Evolutionary conservation across 2,888 invertebrate species (phyloP).

Genomic region (Pycnomerus fuliginosus): DNA sequence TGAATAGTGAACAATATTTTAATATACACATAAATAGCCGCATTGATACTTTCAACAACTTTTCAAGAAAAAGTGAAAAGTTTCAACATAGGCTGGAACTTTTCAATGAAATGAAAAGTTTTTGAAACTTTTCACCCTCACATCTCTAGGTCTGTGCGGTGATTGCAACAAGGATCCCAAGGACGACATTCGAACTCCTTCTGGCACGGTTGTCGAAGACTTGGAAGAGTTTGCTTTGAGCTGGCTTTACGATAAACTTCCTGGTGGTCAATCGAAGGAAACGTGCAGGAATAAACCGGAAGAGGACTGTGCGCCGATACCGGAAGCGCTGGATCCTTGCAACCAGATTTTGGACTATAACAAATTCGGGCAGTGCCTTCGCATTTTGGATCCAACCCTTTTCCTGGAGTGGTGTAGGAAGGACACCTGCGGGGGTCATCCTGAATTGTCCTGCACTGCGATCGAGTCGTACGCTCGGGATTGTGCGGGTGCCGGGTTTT

Average conservation of each 20-base stretch:
- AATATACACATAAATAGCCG: no score
- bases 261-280: slow-evolving; percentile 46
- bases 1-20: no score
- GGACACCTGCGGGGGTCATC: slow-evolving; percentile 61
- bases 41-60: no score
- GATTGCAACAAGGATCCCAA: slow-evolving; percentile 64
- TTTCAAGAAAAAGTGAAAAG: no score
- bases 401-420: slow-evolving; percentile 71
- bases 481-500: slow-evolving; percentile 70
- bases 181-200: slow-evolving; percentile 58
- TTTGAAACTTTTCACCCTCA: no score
- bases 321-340: slow-evolving; percentile 67
- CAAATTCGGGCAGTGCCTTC: slow-evolving; percentile 67
- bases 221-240: slow-evolving; percentile 57
- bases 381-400: slow-evolving; percentile 67
- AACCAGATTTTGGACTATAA: slow-evolving; percentile 59
- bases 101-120: no score
- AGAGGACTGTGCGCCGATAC: slow-evolving; percentile 53
- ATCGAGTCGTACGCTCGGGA: slow-evolving; percentile 73
- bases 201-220: slow-evolving; percentile 58
- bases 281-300: slow-evolving; percentile 46
- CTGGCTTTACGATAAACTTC: slow-evolving; percentile 56
- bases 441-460: slow-evolving; percentile 62
- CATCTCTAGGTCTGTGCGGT: no score
- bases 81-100: no score